Evolutionary conservation across 2,113 vertebrate genomes (phyloP).

Genomic region (Picathartes gymnocephalus): DNA sequence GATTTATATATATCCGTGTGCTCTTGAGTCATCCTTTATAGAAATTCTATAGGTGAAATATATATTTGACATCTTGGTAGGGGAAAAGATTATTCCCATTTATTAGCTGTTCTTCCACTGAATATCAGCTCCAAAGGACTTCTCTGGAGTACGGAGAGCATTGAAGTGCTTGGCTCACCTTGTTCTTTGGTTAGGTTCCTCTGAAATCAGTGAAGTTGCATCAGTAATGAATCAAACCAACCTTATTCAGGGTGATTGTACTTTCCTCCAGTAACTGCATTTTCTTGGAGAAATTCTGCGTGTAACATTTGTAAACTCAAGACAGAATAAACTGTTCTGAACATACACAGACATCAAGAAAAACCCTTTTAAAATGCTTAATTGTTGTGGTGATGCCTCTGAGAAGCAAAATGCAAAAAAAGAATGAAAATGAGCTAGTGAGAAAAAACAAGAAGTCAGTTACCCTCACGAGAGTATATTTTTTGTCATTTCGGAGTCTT

Average conservation of each 20-base stretch:
- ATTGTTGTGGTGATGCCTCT: neutral
- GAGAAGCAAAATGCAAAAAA: neutral
- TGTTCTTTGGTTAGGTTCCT: neutral
- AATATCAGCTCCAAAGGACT: neutral
- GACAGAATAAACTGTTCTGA: neutral
- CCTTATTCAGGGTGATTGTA: neutral
- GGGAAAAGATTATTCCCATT: neutral
- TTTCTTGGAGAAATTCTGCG: neutral
- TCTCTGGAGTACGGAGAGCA: neutral
- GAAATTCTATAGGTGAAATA: neutral
- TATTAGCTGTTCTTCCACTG: neutral
- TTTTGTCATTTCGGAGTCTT: neutral
- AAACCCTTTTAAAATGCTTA: neutral
- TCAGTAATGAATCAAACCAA: neutral
- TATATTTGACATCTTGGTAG: neutral
- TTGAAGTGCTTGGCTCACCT: neutral
- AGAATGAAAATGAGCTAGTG: neutral
- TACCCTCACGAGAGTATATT: neutral
- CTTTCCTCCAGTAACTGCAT: neutral
- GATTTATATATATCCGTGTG: neutral
- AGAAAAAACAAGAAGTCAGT: neutral
- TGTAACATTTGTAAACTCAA: neutral
- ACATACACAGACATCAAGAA: neutral
- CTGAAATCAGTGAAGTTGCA: neutral
- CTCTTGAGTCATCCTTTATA: neutral